A percentile compares a stretch with the other conserved stretches of the same genome.
These are phyloP conservation scores for Crotophaga sulcirostris DNA, from an alignment of 2,113 vertebrate genomes.

Conservation along the genomic window DNA sequence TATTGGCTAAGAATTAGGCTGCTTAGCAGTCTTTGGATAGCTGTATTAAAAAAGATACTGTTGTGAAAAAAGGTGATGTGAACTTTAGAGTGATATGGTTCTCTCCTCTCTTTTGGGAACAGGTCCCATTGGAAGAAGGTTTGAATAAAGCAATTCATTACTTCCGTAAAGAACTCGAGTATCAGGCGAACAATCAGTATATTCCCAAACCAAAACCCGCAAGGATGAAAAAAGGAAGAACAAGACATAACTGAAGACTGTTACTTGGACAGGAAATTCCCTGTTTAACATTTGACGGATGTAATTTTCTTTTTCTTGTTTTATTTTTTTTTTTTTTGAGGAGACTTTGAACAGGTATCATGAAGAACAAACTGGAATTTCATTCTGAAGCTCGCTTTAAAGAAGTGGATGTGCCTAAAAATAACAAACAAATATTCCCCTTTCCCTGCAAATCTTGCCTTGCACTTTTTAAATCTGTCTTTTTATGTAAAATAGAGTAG, in stretches of 20 bases:
- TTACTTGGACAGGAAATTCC: constrained; percentile 15
- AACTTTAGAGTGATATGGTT: not conserved
- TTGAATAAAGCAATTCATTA: constrained; percentile 99
- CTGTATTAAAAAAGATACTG: not conserved
- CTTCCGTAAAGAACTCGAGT: constrained; percentile 95
- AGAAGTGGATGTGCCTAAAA: constrained; percentile 84
- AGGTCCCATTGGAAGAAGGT: constrained; percentile 97
- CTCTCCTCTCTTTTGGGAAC: constrained; percentile 30
- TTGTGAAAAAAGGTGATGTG: not conserved
- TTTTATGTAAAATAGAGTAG: constrained; percentile 83
- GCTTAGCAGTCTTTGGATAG: not conserved
- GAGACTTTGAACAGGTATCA: constrained; percentile 80
- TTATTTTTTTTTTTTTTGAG: not conserved
- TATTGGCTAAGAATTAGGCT: not conserved
- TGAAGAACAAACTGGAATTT: constrained; percentile 85
- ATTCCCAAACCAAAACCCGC: constrained; percentile 98
- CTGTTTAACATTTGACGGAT: constrained; percentile 68
- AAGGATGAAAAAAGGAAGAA: constrained; percentile 94
- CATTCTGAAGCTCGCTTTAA: constrained; percentile 82
- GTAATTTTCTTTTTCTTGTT: constrained; percentile 62
- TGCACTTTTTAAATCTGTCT: constrained; percentile 87
- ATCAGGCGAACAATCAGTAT: constrained; percentile 98
- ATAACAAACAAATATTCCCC: constrained; percentile 57
- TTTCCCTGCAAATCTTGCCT: constrained; percentile 81
- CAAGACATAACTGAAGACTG: constrained; percentile 83